Evolutionary conservation across 1,140 invertebrate species (phyloP), one percentile per base, ranked within the genome.

Genomic region (Lucilia cuprina): DNA sequence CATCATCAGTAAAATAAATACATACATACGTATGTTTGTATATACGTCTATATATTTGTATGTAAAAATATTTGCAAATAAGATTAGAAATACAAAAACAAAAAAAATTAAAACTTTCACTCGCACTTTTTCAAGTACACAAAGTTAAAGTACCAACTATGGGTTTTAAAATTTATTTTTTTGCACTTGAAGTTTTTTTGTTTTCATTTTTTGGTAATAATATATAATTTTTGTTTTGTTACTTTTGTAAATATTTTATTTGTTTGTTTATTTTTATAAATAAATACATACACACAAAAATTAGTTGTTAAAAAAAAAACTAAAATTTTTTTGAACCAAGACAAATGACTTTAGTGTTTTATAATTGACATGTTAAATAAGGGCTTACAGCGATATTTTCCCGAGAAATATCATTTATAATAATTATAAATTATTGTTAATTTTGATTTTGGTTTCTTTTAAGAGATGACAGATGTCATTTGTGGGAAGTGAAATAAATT

Each of bases 41-140:
- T n/a, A n/a, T n/a, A n/a, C n/a, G n/a, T n/a, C n/a, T n/a, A n/a
- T n/a, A n/a, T n/a, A n/a, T n/a, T n/a, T n/a, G 9, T 78, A 25
- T 80, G 77, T 30, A 30, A 30, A 30, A 49, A 25, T 80, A 49
- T 80, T 80, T 47, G 77, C 21, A 49, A 80, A 80, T 80, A 80
- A 80, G 77, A 80, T 80, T 80, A 80, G 77, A 49, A 80, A 80
- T 80, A 49, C 41, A 25, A 10, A n/a, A 80, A 50, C 21, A 25
- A 17, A 70, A 70, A 5, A 70, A 25, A 2, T 9, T 30, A 78
- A 41, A 80, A 80, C 77, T 80, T 80, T 80, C 77, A 80, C 77
- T 80, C 41, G 41, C 41, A 80, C 34, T 41, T 78, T 78, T 80
- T 49, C 19, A 70, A 70, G 65, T 70, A 70, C 65, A 21, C 5